Base-by-base conservation (phyloP, 2,113 vertebrate species). In the Ceyx cyanopectus region DNA sequence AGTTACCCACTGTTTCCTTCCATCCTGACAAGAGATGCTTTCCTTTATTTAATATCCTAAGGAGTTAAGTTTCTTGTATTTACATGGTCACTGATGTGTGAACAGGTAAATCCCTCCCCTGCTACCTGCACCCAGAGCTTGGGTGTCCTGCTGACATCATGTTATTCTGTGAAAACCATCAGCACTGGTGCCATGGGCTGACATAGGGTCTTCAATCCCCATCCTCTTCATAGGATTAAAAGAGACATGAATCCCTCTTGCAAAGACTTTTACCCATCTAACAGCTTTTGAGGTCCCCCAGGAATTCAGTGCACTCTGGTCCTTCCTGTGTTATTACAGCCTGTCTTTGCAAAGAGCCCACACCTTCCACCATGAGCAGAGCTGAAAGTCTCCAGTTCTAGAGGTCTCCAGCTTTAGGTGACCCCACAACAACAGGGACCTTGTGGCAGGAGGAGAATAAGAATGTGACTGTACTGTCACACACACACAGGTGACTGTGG, bases 61-160 rank as follows among this genome's bases (percentile, higher is more conserved):
- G 32, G 16, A 78, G 43, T n/a, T 60, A 78, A 48, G 10, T 0
- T 87, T 18, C 4, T 68, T 65, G 4, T 32, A 34, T 68, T 43
- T 26, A 50, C 4, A 11, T 3, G 6, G 5, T 7, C 45, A 5
- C 37, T 60, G 8, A 34, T 40, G 0, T 1, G 19, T 69, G 14
- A 66, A 4, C 21, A 41, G 7, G 1, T 77, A 66, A 87, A 34
- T 34, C 12, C 58, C 54, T 6, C 21, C 17, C 4, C n/a, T 51
- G 32, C 7, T 23, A 8, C 14, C 29, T 26, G n/a, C 2, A 3
- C 15, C 8, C 10, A 27, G 56, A 69, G 7, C 5, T 10, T 48
- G 14, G 5, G 1, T 58, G 43, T 34, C 43, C 48, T 67, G 37
- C 27, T n/a, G 5, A 30, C 66, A 21, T 62, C 26, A 20, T 0